Percentiles rank a stretch among this genome's conserved stretches.
Conservation (phyloP, 2,113 vertebrate genomes). For the Passerina amoena region DNA sequence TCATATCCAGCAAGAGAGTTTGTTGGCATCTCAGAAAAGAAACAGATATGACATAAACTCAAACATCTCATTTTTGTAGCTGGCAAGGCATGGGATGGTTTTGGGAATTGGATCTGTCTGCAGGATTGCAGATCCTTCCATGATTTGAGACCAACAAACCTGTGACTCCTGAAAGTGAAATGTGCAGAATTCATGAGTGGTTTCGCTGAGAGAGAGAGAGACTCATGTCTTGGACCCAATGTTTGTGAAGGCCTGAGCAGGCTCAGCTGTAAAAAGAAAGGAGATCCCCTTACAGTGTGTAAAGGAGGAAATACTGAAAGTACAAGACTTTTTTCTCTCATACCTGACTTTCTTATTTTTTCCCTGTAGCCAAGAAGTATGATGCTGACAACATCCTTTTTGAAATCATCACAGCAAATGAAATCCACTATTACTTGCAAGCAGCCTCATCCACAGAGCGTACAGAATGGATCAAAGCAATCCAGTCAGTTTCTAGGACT, state of each 20-base stretch:
- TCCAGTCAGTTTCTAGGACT: constrained; percentile 86
- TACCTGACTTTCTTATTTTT: neutral
- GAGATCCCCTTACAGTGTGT: neutral
- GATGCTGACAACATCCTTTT: constrained; percentile 90
- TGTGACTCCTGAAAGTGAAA: neutral
- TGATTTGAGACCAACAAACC: neutral
- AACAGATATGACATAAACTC: neutral
- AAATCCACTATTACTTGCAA: constrained; percentile 91
- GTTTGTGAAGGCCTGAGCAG: neutral
- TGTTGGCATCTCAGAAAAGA: neutral
- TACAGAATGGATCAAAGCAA: constrained; percentile 94
- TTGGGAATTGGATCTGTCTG: neutral
- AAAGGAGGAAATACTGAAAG: neutral
- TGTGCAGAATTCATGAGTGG: neutral
- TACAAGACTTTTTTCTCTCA: neutral
- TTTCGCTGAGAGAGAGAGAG: neutral
- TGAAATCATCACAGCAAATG: constrained; percentile 96
- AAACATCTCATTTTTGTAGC: neutral
- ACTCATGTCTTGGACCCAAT: neutral
- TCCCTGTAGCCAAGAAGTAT: constrained; percentile 81
- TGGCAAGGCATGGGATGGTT: neutral
- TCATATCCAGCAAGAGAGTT: neutral
- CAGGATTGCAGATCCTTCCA: neutral
- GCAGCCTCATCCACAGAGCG: constrained; percentile 86
- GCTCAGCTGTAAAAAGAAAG: neutral